Evolutionary conservation across 2,888 invertebrate species (phyloP), one percentile per base, ranked within the genome.

Genomic region (Chromoteleia sp.): DNA sequence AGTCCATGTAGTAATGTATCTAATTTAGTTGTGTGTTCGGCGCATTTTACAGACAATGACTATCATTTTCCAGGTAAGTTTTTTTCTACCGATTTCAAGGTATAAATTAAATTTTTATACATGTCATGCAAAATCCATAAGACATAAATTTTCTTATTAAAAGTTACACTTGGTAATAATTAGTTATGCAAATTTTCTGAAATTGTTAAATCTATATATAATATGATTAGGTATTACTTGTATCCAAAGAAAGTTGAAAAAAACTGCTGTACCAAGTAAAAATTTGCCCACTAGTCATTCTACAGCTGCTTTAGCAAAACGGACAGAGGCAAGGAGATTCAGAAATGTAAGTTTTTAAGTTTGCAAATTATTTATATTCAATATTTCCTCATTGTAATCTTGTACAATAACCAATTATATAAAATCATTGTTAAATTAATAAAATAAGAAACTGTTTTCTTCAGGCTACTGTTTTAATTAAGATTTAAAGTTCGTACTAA

Each of bases 31-130:
- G 48, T 63, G 1, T 63, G 63, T 33, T 63, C 63, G 8, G 19
- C 29, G 19, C 63, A 63, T 48, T 63, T 63, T 21, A 48, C 10
- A 19, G 14, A 15, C 0, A 36, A 0, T 12, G 63, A 63, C n/a
- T 63, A 63, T 10, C 8, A 48, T 48, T 63, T 63, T 48, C 15
- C 63, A 36, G 63, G 63, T 63, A 15, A 33, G 17, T 63, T 48
- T 33, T 50, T 8, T n/a, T 1, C 8, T 50, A 8, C 21, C n/a
- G 5, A 25, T 25, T 2, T 43, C n/a, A 17, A 43, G 2, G 2
- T 33, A 8, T 33, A 8, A 33, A 33, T 33, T 33, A 33, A n/a
- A n/a, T 33, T 10, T 33, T 33, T 10, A 33, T 33, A 10, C 1
- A 33, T 10, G 33, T 7, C 25, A 25, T 25, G 3, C 25, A 25